phyloP scores from a whole-genome alignment of 2,113 vertebrate genomes.

The Puntigrus tetrazona region DNA sequence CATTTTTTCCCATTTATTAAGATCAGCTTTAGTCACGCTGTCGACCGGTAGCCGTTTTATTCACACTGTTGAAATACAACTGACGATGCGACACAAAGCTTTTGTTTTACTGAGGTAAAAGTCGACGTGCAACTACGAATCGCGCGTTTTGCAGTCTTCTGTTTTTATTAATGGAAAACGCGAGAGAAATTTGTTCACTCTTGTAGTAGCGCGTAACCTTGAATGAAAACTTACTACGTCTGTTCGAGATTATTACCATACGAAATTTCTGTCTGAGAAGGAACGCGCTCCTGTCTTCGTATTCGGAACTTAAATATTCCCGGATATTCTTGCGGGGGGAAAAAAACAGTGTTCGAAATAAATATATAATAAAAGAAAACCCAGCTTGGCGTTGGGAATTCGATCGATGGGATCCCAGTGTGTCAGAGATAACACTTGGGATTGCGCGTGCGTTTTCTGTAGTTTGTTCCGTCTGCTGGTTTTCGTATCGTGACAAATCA shows the following conservation, averaged over 20 bases:
- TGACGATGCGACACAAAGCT: slow-evolving; percentile 29
- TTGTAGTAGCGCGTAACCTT: not conserved
- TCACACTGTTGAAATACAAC: slow-evolving; percentile 7
- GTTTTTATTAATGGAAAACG: not conserved
- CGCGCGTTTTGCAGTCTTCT: not conserved
- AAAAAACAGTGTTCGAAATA: not conserved
- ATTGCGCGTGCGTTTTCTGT: not conserved
- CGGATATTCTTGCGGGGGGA: not conserved
- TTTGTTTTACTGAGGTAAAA: slow-evolving; percentile 12
- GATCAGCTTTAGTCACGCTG: not conserved
- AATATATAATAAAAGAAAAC: not conserved
- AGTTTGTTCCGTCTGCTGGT: slow-evolving; percentile 11
- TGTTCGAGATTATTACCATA: not conserved
- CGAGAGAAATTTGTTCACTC: not conserved
- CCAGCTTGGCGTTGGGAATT: not conserved
- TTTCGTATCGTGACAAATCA: slow-evolving; percentile 6
- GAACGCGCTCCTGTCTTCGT: not conserved
- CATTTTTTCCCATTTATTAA: not conserved
- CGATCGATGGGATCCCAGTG: not conserved
- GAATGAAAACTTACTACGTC: not conserved
- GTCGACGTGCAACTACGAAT: not conserved
- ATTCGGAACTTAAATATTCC: not conserved
- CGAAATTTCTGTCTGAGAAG: not conserved
- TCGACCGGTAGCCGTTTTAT: not conserved
- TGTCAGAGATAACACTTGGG: slow-evolving; percentile 11